These are phyloP conservation scores for Pangasianodon gigas DNA, from an alignment of 2,113 vertebrate species.

Conservation along the genomic window DNA sequence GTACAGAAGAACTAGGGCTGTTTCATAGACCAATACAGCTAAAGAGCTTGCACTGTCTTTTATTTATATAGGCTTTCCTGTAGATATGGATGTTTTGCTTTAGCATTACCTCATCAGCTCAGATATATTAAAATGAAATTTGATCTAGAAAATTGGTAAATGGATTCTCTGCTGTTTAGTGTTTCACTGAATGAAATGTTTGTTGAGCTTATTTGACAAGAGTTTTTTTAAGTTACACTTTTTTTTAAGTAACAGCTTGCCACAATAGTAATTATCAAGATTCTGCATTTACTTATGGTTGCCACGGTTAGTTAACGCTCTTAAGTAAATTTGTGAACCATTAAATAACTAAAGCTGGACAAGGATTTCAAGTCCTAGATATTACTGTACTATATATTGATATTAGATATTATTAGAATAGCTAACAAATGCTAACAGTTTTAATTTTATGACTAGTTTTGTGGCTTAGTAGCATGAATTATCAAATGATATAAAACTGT, in stretches of 20 bases:
- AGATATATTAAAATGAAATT: background rate
- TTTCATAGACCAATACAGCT: background rate
- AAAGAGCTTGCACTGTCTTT: background rate
- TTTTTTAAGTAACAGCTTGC: background rate
- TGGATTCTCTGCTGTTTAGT: no score
- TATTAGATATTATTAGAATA: background rate
- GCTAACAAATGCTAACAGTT: background rate
- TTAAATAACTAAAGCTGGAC: background rate
- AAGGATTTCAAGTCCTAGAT: background rate
- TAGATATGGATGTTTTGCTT: background rate
- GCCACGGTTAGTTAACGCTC: background rate
- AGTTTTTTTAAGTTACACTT: background rate
- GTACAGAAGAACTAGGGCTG: background rate
- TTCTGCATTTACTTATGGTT: background rate
- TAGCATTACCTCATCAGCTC: background rate
- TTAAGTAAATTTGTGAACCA: background rate
- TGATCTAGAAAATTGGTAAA: no score
- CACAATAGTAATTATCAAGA: background rate
- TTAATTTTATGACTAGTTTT: background rate
- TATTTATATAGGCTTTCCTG: background rate
- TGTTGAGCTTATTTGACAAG: background rate
- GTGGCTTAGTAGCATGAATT: background rate
- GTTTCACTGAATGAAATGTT: background rate
- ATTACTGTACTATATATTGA: background rate
- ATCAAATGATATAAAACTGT: background rate